phyloP scores from a whole-genome alignment of 2,113 vertebrate species.

The Silurus glanis region DNA sequence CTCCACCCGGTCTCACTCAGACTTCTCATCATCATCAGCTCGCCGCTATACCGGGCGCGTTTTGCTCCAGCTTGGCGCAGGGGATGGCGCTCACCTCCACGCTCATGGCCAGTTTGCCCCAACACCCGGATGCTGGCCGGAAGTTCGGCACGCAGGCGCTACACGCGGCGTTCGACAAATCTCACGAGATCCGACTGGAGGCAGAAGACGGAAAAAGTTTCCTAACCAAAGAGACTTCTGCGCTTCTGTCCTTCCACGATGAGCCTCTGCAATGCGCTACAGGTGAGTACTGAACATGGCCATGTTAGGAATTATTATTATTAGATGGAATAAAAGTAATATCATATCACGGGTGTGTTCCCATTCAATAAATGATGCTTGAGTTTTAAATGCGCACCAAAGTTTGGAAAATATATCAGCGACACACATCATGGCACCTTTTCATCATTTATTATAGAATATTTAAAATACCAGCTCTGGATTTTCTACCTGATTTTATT shows the following conservation, averaged over 20 bases:
- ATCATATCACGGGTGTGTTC: no score
- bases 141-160: conserved; percentile 84
- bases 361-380: no score
- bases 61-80: conserved; percentile 91
- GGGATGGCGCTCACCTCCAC: conserved; percentile 94
- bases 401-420: no score
- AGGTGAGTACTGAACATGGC: conserved; percentile 70
- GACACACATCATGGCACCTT: no score
- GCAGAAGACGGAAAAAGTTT: conserved; percentile 85
- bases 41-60: conserved; percentile 82
- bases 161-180: conserved; percentile 82
- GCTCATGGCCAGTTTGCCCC: conserved; percentile 90
- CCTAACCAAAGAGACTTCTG: conserved; percentile 78
- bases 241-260: conserved; percentile 80
- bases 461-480: no score
- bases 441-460: no score
- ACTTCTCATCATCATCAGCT: conserved; percentile 75
- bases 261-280: conserved; percentile 80
- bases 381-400: no score
- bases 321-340: no score
- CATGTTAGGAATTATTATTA: not conserved
- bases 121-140: conserved; percentile 84
- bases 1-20: conserved; percentile 76
- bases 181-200: conserved; percentile 78
- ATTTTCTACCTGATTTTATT: not conserved